Evolutionary conservation across 2,113 vertebrate species (phyloP), one percentile per base, ranked within the genome.

Genomic region (Grus americana): DNA sequence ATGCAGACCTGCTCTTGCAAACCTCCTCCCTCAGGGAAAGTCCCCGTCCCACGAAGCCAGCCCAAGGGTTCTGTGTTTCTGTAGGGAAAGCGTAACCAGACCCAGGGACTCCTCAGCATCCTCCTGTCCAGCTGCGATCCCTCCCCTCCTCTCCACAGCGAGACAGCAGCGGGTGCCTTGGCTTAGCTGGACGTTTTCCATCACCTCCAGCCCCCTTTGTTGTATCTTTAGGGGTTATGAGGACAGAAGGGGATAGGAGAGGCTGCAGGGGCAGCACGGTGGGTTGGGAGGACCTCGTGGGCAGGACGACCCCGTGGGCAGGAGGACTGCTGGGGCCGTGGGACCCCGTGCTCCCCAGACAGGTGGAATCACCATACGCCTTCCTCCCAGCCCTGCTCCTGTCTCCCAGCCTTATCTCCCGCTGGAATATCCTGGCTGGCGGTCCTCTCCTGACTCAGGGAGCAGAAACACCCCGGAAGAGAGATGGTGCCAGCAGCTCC

Each of bases 301-400:
- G 52, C 42, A 78, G 40, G n/a, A 27, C 23, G 29, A 57, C 15
- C 26, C 44, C 12, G 8, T 19, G 52, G 38, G 57, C 49, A 62
- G 29, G 49, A 8, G 20, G 26, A 13, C 17, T 5, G 2, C 26
- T 40, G 50, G 15, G 23, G 24, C 54, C 5, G 2, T 12, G 15
- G 14, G 30, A 27, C 20, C 17, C 12, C 2, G 2, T 1, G 1
- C 54, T 68, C 40, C 75, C 67, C 18, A 19, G 42, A 13, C 76
- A 89, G 87, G 80, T 95, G 87, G 47, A 47, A 81, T 81, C 46
- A 13, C 36, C 7, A 1, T 72, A 38, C 78, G 13, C n/a, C 73
- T 84, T 80, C n/a, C 54, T 67, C 68, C 58, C 0, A 0, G 19
- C 29, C 59, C 55, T 0, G 0, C 15, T 89, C 42, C 81, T 10